Evolutionary conservation across 2,113 vertebrate genomes (phyloP).

Genomic region (Pedionomus torquatus): DNA sequence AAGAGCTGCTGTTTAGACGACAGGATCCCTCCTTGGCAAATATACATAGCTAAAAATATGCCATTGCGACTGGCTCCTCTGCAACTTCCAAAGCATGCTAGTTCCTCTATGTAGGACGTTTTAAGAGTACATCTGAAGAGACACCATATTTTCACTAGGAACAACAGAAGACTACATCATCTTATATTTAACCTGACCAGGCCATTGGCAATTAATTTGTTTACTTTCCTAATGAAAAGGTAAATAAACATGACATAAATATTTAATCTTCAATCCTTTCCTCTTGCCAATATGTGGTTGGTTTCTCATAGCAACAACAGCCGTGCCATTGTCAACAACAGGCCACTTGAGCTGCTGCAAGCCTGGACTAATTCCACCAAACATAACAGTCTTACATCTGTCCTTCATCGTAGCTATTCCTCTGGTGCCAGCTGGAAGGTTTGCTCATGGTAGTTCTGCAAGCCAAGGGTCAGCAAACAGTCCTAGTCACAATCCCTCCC

Average conservation of each 20-base stretch:
- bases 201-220: background rate
- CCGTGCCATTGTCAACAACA: background rate
- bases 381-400: background rate
- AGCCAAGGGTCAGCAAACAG: background rate
- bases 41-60: background rate
- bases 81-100: background rate
- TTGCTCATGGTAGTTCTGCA: background rate
- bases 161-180: background rate
- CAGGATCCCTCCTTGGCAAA: background rate
- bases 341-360: background rate
- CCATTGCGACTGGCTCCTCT: background rate
- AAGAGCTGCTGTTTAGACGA: background rate
- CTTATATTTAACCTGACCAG: background rate
- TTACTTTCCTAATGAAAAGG: conserved; percentile 4
- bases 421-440: background rate
- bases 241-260: conserved; percentile 23
- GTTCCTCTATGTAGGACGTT: background rate
- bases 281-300: background rate
- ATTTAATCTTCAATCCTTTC: background rate
- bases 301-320: conserved; percentile 41
- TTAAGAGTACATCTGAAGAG: background rate
- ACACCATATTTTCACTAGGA: background rate
- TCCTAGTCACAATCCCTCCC: background rate
- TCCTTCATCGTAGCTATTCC: background rate
- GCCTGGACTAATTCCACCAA: background rate